Percentiles rank a stretch among this genome's conserved stretches.
These are phyloP conservation scores for Scophthalmus maximus DNA, from an alignment of 2,113 vertebrate genomes.

Conservation along the genomic window DNA sequence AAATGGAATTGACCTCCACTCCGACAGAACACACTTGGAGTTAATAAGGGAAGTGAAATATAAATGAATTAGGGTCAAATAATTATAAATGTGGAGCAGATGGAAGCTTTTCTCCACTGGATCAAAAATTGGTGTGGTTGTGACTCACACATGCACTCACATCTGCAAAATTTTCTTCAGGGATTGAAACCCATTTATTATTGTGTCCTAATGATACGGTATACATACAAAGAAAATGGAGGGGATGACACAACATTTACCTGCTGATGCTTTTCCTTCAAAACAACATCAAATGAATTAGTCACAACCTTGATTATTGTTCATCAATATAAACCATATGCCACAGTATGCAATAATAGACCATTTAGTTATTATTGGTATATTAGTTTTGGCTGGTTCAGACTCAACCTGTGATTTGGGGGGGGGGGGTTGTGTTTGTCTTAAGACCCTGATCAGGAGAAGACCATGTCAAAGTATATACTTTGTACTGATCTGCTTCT, in stretches of 20 bases:
- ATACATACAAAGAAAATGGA: slow-evolving; percentile 37
- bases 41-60: neutral
- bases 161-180: slow-evolving; percentile 12
- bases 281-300: slow-evolving; percentile 29
- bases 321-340: slow-evolving; percentile 46
- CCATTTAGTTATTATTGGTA: neutral
- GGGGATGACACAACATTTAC: slow-evolving; percentile 20
- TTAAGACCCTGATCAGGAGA: slow-evolving; percentile 31
- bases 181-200: slow-evolving; percentile 60
- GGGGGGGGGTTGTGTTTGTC: slow-evolving; percentile 26
- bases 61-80: neutral
- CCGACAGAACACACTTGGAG: neutral
- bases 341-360: slow-evolving; percentile 39
- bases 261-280: slow-evolving; percentile 28
- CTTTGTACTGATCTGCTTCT: slow-evolving; percentile 57
- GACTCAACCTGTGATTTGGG: slow-evolving; percentile 46
- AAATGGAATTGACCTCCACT: slow-evolving; percentile 39
- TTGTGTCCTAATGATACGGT: slow-evolving; percentile 33
- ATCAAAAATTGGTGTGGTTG: neutral
- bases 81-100: neutral
- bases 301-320: slow-evolving; percentile 30
- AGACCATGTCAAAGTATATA: slow-evolving; percentile 58
- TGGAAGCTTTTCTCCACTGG: neutral
- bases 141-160: slow-evolving; percentile 1
- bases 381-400: slow-evolving; percentile 30